phyloP scores from a whole-genome alignment of 1,140 invertebrate species.

The Plodia interpunctella region DNA sequence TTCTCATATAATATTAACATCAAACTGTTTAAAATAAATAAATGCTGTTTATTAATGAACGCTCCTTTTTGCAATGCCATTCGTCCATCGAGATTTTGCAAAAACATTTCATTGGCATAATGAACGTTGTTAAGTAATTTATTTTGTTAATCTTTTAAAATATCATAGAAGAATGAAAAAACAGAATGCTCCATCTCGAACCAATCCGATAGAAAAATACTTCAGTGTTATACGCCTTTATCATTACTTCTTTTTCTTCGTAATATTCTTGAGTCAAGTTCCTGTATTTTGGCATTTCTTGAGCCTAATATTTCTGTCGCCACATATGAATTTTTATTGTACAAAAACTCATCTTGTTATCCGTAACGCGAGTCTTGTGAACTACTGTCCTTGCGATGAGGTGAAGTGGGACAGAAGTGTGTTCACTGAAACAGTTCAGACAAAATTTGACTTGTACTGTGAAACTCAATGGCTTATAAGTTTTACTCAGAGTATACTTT shows the following conservation, averaged over 20 bases:
- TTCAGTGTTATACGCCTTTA: constrained; percentile 40
- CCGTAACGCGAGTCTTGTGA: constrained; percentile 23
- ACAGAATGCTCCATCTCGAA: constrained; percentile 15
- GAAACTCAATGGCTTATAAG: constrained; percentile 44
- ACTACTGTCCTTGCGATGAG: constrained; percentile 46
- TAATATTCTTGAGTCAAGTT: constrained; percentile 44
- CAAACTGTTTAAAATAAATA: too few relatives aligned
- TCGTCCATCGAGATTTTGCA: constrained; percentile 13
- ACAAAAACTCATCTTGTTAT: constrained; percentile 9
- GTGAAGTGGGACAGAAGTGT: constrained; percentile 43
- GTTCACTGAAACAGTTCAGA: constrained; percentile 50
- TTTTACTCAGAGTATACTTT: constrained; percentile 49
- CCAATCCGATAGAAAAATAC: constrained; percentile 52
- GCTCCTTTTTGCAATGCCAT: too few relatives aligned
- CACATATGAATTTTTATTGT: constrained; percentile 47
- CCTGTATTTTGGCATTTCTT: constrained; percentile 52
- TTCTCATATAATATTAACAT: too few relatives aligned
- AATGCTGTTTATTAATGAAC: too few relatives aligned
- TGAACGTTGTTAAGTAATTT: background rate
- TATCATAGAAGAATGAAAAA: constrained; percentile 14
- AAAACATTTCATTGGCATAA: background rate
- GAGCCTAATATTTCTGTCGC: constrained; percentile 48
- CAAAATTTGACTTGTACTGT: constrained; percentile 45
- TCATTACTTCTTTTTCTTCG: constrained; percentile 41
- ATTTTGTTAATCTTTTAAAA: background rate